A percentile compares a stretch with the other conserved stretches of the same genome.
These are phyloP conservation scores for Camponotus floridanus DNA, from an alignment of 1,140 invertebrate genomes.

Conservation along the genomic window DNA sequence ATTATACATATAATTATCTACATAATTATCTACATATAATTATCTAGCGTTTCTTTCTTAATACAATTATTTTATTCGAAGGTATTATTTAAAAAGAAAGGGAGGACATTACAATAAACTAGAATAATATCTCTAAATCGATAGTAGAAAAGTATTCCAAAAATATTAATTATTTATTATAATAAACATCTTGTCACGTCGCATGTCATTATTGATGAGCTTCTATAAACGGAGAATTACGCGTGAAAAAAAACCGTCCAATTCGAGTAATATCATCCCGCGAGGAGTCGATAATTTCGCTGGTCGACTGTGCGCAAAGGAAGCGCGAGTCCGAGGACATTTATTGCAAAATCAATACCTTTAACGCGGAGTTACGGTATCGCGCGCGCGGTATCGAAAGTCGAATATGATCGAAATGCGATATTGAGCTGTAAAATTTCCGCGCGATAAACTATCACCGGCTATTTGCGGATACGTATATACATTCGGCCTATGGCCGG, in stretches of 20 bases:
- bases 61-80: not conserved
- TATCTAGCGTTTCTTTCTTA: not conserved
- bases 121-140: not conserved
- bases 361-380: slow-evolving; percentile 64
- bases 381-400: slow-evolving; percentile 64
- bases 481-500: slow-evolving; percentile 61
- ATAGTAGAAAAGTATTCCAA: not conserved
- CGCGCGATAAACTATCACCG: slow-evolving; percentile 70
- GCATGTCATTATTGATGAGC: not conserved
- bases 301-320: slow-evolving; percentile 45
- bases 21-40: not conserved
- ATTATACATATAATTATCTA: not conserved
- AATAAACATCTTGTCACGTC: not conserved
- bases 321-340: slow-evolving; percentile 43
- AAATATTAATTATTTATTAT: slow-evolving; percentile 43
- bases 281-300: slow-evolving; percentile 55
- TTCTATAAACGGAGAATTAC: slow-evolving; percentile 40
- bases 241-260: not conserved
- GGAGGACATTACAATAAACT: not conserved
- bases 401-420: slow-evolving; percentile 70
- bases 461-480: slow-evolving; percentile 62
- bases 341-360: slow-evolving; percentile 64
- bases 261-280: slow-evolving; percentile 39
- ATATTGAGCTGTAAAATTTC: slow-evolving; percentile 73
- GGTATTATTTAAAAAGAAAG: not conserved